Evolutionary conservation across 2,113 vertebrate species (phyloP).

Genomic region (Australoheros scitulus): DNA sequence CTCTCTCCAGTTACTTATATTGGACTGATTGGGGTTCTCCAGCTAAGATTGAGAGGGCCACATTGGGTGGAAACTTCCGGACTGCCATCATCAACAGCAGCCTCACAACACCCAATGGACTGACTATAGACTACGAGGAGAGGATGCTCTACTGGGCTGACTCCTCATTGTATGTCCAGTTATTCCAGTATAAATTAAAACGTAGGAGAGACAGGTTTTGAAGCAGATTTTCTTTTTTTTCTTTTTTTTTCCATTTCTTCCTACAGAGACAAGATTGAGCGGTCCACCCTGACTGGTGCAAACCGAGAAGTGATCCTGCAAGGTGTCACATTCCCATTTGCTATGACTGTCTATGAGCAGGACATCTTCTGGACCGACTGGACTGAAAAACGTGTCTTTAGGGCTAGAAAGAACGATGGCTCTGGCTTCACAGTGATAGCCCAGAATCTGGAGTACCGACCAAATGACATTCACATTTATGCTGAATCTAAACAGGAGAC

Average conservation of each 20-base stretch:
- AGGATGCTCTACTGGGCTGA: conserved; percentile 82
- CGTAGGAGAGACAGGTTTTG: neutral
- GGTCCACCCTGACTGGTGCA: conserved; percentile 83
- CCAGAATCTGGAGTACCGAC: conserved; percentile 78
- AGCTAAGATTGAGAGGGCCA: conserved; percentile 79
- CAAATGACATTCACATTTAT: conserved; percentile 85
- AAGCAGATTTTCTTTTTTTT: neutral
- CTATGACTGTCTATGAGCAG: conserved; percentile 87
- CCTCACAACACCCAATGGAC: conserved; percentile 70
- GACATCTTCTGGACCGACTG: conserved; percentile 95
- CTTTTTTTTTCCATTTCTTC: neutral
- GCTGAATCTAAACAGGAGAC: conserved; percentile 82
- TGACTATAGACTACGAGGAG: conserved; percentile 77
- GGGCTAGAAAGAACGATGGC: conserved; percentile 91
- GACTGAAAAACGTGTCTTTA: conserved; percentile 83
- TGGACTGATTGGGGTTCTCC: conserved; percentile 80
- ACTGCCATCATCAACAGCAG: conserved; percentile 67
- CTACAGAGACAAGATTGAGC: conserved; percentile 89
- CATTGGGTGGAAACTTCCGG: conserved; percentile 76
- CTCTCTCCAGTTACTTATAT: conserved; percentile 74
- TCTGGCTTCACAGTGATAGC: conserved; percentile 83
- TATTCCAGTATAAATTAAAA: neutral
- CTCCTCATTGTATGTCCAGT: conserved; percentile 65
- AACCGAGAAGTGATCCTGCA: conserved; percentile 86
- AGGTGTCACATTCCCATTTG: conserved; percentile 83